Percentiles rank a stretch among this genome's conserved stretches.
Conservation (phyloP, 2,797 vertebrate species). For the Fistularia commersonii region DNA sequence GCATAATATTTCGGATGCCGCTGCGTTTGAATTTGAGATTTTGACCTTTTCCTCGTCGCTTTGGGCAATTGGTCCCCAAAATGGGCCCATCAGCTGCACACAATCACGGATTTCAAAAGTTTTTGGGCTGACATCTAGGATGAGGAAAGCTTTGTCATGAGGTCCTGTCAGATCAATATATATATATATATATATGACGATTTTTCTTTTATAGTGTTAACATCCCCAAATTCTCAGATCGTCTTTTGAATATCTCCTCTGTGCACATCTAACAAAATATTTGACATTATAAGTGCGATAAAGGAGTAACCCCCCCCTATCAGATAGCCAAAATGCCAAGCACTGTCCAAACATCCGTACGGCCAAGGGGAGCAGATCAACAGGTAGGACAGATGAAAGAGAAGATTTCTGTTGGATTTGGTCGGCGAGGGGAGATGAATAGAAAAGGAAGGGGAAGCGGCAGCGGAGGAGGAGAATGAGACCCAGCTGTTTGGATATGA, state of each 20-base stretch:
- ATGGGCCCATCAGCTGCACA: conserved; percentile 28
- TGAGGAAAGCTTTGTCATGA: no score
- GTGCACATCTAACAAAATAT: background rate
- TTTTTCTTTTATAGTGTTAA: no score
- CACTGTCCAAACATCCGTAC: conserved; percentile 9
- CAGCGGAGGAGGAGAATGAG: conserved; percentile 17
- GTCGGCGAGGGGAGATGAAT: background rate
- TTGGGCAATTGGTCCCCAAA: conserved; percentile 17
- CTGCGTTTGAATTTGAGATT: conserved; percentile 2
- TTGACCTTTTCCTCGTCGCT: background rate
- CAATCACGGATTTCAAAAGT: no score
- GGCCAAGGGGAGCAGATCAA: background rate
- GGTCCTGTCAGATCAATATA: no score
- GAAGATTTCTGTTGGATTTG: conserved; percentile 1
- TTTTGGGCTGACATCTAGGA: no score
- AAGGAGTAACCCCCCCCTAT: conserved; percentile 21
- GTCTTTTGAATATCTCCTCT: no score
- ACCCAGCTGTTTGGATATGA: conserved; percentile 52
- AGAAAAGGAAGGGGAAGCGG: conserved; percentile 18
- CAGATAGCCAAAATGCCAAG: conserved; percentile 48
- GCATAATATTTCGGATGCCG: conserved; percentile 5
- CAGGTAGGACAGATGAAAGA: conserved; percentile 18
- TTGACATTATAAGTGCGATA: conserved; percentile 10
- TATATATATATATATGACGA: no score
- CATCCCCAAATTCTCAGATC: no score